Evolutionary conservation across 2,797 vertebrate genomes (phyloP), one percentile per base, ranked within the genome.

Genomic region (Anabas testudineus): DNA sequence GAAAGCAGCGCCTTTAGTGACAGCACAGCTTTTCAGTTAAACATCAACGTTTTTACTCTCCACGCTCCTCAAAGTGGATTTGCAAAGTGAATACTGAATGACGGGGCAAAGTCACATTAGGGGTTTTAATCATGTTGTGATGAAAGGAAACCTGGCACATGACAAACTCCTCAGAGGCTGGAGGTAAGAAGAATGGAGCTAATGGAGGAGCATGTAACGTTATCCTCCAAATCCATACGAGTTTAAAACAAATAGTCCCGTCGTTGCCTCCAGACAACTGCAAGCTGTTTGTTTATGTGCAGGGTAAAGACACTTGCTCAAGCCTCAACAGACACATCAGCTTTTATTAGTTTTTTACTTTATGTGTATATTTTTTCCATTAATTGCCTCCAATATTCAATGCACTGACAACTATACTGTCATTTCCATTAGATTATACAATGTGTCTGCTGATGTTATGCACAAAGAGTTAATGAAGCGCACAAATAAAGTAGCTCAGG

Each of bases 51-150:
- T 55, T n/a, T 72, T 47, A 59, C 59, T 59, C 37, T 42, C 43
- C 43, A 60, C 10, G 2, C 54, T 47, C 43, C 82, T 66, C 71
- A 69, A 18, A 13, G 58, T 14, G 59, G 67, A 69, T 68, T 65
- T 75, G 54, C 55, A 43, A 37, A 84, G 57, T 49, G 61, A 78
- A 75, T 46, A 62, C 34, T 56, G 48, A 86, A 75, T 71, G 74
- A 80, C 1, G 15, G 28, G 10, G 45, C 54, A 81, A 84, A 81
- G 76, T 76, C 75, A 82, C 62, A 67, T 72, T 48, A 63, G 51
- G 39, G 67, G 19, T 48, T 84, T 83, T 83, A 88, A 88, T 87
- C 62, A 83, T 71, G 64, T 63, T 72, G 77, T 61, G 80, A 78
- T 82, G 75, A 86, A 84, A 88, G 56, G 54, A 65, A 71, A 76